Base-by-base conservation (phyloP, 2,888 invertebrate species). In the Xestia xanthographa region DNA sequence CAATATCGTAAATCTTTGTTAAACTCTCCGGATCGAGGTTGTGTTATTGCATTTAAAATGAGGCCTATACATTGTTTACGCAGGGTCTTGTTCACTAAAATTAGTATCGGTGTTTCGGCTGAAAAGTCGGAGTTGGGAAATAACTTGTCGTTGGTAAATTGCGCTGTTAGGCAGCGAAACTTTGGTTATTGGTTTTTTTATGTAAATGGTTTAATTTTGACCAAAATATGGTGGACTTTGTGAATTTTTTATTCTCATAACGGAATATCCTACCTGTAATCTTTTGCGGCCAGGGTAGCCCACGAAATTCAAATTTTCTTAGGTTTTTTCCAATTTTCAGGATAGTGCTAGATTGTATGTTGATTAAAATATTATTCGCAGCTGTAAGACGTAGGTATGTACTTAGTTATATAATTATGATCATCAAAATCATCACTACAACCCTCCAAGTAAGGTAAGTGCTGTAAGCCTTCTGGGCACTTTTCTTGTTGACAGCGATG, bases 31-130 rank as follows among this genome's bases (percentile, higher is more conserved):
- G 22, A 80, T 53, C 45, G 17, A 69, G 41, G 50, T 66, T 73
- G 80, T 81, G 80, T 73, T 84, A 73, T 63, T 84, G 81, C 73
- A 82, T 84, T 80, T 80, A 63, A 80, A 82, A 84, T 80, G 63
- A 84, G 84, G 84, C 73, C 70, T 79, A 26, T 17, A 41, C 26
- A 38, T 63, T 82, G 73, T 84, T 84, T 67, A 70, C 66, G 12
- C 5, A 73, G 26, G 8, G n/a, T 68, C 58, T 80, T 73, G 84
- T 63, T 84, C 14, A 45, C 66, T 45, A 29, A 58, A 77, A 72
- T 83, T 62, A 69, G 65, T 58, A 72, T 66, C 66, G 58, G 38
- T 68, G 62, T 79, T 71, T 65, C 53, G 67, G 41, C 67, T 66
- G n/a, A 9, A 38, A 81, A 70, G 66, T 53, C 14, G 38, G 38